A percentile compares a stretch with the other conserved stretches of the same genome.
Conservation (phyloP, 2,888 invertebrate species). For the Ypsolopha scabrella region DNA sequence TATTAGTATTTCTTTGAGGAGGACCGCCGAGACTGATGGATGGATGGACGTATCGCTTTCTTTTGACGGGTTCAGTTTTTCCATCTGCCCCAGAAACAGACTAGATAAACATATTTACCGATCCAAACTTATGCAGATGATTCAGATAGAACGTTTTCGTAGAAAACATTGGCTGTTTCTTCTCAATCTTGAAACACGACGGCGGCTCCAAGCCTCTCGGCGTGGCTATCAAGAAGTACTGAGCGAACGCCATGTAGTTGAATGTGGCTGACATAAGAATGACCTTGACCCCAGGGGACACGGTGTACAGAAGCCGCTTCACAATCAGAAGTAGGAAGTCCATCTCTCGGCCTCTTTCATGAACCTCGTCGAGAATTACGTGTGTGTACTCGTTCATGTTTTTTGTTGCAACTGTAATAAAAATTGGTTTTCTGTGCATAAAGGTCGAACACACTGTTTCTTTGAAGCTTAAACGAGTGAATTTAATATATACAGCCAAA, state of each 20-base stretch:
- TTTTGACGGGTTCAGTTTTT: too few relatives aligned
- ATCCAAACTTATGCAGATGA: slow-evolving; percentile 51
- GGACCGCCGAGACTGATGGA: too few relatives aligned
- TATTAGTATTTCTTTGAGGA: too few relatives aligned
- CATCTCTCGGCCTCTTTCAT: slow-evolving; percentile 92
- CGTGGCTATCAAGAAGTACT: slow-evolving; percentile 69
- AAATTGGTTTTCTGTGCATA: neutral
- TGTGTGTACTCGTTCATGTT: slow-evolving; percentile 86
- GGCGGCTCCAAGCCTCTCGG: slow-evolving; percentile 36
- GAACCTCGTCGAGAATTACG: slow-evolving; percentile 93
- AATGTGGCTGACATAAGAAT: slow-evolving; percentile 96
- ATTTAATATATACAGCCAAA: too few relatives aligned
- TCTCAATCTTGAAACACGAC: slow-evolving; percentile 50
- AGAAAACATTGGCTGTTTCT: slow-evolving; percentile 55
- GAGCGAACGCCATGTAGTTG: slow-evolving; percentile 76
- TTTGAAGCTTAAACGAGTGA: too few relatives aligned
- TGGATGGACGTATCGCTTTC: too few relatives aligned
- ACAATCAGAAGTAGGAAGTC: slow-evolving; percentile 90
- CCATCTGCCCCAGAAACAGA: too few relatives aligned
- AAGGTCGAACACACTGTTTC: too few relatives aligned
- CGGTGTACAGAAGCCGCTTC: slow-evolving; percentile 77
- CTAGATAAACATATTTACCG: slow-evolving; percentile 29
- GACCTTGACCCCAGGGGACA: slow-evolving; percentile 44
- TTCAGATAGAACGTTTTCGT: slow-evolving; percentile 76
- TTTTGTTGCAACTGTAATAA: slow-evolving; percentile 68